Conservation (phyloP, 2,113 vertebrate species). For the Pelvicachromis taeniatus region DNA sequence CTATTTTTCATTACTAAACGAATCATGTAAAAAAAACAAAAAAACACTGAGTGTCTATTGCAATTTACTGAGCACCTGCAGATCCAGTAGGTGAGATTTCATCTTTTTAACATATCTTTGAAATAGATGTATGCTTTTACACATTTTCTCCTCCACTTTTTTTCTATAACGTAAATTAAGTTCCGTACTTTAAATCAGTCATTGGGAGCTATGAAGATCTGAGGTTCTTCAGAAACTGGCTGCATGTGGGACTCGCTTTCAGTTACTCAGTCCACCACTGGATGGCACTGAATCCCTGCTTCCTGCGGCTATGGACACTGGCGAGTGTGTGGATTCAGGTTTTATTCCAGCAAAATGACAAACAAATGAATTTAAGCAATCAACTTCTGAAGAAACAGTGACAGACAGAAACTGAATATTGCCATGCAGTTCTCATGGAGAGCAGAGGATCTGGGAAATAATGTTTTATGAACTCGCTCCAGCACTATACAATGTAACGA, state of each 20-base stretch:
- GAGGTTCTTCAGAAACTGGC: background rate
- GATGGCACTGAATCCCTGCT: constrained; percentile 35
- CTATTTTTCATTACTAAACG: background rate
- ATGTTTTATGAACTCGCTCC: constrained; percentile 26
- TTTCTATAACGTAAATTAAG: background rate
- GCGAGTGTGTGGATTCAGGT: background rate
- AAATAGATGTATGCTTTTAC: background rate
- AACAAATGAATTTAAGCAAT: background rate
- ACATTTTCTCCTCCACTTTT: background rate
- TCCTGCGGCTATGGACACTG: constrained; percentile 47
- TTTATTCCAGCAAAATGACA: constrained; percentile 4
- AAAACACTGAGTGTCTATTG: background rate
- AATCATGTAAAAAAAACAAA: background rate
- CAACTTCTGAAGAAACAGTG: background rate
- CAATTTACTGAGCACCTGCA: background rate
- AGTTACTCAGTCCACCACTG: constrained; percentile 7
- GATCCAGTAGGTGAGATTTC: background rate
- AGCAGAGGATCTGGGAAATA: background rate
- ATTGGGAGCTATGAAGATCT: background rate
- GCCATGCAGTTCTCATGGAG: background rate
- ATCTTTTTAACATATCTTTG: background rate
- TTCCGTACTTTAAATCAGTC: background rate
- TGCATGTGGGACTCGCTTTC: background rate
- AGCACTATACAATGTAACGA: background rate
- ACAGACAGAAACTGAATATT: background rate